Percentiles rank a stretch among this genome's conserved stretches.
These are phyloP conservation scores for Papilio polyxenes DNA, from an alignment of 1,140 invertebrate species.

Conservation along the genomic window DNA sequence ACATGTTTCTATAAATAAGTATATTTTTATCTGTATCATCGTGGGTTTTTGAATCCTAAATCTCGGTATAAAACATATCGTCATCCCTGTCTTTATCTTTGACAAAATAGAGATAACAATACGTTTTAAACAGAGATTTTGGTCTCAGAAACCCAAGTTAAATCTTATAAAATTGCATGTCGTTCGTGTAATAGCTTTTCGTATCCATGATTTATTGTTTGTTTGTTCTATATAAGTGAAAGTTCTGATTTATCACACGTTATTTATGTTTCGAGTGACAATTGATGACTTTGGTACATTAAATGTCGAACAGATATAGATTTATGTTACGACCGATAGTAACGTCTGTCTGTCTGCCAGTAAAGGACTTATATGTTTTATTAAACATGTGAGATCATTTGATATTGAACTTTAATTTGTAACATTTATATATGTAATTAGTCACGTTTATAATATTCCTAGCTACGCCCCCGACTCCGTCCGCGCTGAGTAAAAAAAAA, in stretches of 20 bases:
- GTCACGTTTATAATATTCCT: neutral
- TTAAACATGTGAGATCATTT: slow-evolving; percentile 3
- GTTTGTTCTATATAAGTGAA: slow-evolving; percentile 50
- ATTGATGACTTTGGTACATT: slow-evolving; percentile 37
- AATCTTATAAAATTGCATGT: slow-evolving; percentile 47
- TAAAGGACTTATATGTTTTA: slow-evolving; percentile 2
- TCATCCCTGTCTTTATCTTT: no score
- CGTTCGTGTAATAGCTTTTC: slow-evolving; percentile 47
- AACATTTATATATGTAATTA: neutral
- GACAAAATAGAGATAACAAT: no score
- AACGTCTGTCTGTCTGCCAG: slow-evolving; percentile 2
- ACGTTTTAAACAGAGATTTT: neutral
- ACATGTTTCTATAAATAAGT: no score
- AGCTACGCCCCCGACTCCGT: no score
- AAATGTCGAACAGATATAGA: slow-evolving; percentile 27
- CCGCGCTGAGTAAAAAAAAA: no score
- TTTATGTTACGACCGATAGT: slow-evolving; percentile 22
- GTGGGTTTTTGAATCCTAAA: no score
- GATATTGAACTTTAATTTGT: neutral
- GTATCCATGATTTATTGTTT: slow-evolving; percentile 51
- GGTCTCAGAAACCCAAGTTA: slow-evolving; percentile 23
- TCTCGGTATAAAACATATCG: no score
- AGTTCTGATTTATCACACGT: slow-evolving; percentile 43
- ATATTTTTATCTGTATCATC: no score
- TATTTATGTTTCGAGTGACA: slow-evolving; percentile 37